Conservation (phyloP, 2,888 invertebrate genomes). For the Athetis lepigone region DNA sequence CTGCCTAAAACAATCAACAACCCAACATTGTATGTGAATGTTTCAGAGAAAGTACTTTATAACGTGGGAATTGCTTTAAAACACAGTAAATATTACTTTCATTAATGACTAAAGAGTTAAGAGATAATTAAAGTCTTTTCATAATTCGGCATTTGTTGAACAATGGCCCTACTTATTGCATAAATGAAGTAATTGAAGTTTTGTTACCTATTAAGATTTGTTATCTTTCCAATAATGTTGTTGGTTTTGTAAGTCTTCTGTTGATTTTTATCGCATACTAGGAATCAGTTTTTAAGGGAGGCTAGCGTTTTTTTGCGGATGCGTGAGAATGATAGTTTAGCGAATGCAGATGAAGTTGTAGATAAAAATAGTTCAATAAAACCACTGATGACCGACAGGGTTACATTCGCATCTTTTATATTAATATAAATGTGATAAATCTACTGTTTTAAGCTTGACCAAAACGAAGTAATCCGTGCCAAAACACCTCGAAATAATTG, state of each 20-base stretch:
- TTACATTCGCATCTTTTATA: no score
- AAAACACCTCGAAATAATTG: background rate
- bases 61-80: conserved; percentile 48
- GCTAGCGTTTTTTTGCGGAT: no score
- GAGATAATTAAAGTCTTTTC: conserved; percentile 33
- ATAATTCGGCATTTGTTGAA: conserved; percentile 39
- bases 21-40: conserved; percentile 3
- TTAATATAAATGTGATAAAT: no score
- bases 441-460: no score
- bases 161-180: conserved; percentile 35
- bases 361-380: no score
- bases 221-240: conserved; percentile 12
- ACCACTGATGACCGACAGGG: no score
- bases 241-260: conserved; percentile 4
- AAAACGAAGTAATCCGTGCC: background rate
- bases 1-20: background rate
- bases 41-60: conserved; percentile 46
- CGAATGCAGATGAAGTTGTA: no score
- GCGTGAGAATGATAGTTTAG: no score
- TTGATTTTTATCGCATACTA: background rate
- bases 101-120: conserved; percentile 31
- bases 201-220: conserved; percentile 17
- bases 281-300: no score
- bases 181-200: conserved; percentile 42
- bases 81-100: conserved; percentile 15